Conservation (phyloP, 92 coral and sea anemone genomes). For the Meandrina meandrites region DNA sequence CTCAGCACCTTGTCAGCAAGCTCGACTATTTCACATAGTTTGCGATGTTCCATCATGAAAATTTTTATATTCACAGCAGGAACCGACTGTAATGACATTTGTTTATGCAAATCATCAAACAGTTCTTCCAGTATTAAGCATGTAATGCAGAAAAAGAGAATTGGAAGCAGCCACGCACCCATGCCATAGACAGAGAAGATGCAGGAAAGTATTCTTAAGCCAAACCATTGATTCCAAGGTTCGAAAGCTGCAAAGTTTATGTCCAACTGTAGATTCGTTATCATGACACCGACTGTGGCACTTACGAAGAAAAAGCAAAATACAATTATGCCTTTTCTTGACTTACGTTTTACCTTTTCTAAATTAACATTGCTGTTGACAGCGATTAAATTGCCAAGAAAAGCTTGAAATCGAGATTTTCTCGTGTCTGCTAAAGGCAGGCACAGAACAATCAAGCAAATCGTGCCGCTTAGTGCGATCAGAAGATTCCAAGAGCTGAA, state of each 20-base stretch:
- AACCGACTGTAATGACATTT: background rate
- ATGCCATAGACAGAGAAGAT: background rate
- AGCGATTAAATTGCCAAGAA: background rate
- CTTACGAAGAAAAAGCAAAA: background rate
- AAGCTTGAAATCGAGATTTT: conserved; percentile 4
- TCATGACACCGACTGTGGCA: background rate
- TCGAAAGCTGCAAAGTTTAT: background rate
- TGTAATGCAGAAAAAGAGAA: background rate
- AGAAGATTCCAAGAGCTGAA: background rate
- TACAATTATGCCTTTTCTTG: background rate
- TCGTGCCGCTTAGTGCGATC: background rate
- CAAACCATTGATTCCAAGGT: conserved; percentile 18
- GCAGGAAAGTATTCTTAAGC: background rate
- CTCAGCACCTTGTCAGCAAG: background rate
- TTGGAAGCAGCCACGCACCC: background rate
- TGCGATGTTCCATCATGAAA: background rate
- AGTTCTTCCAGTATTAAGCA: conserved; percentile 8
- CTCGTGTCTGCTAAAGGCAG: background rate
- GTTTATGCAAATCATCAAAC: background rate
- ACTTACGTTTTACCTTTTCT: background rate
- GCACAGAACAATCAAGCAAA: background rate
- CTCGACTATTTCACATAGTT: conserved; percentile 9
- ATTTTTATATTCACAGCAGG: background rate
- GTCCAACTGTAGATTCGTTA: background rate
- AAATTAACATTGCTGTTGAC: background rate